Evolutionary conservation across 2,113 vertebrate genomes (phyloP).

Genomic region (Marcusenius ussheri): DNA sequence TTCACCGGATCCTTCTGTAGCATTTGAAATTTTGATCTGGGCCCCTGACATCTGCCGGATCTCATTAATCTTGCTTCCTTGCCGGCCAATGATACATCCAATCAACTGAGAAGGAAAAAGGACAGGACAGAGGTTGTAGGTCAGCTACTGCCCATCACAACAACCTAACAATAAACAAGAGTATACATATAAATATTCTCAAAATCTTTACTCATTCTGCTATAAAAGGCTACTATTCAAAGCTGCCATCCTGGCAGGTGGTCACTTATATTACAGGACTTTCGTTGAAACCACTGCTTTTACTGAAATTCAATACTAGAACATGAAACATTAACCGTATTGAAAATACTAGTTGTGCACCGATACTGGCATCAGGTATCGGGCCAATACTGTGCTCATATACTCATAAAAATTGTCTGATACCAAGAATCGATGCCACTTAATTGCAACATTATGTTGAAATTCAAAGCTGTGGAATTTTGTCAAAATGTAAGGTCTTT

Average conservation of each 20-base stretch:
- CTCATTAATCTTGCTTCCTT: constrained; percentile 96
- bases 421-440: too few species aligned
- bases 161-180: background rate
- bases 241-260: background rate
- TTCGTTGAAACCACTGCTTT: background rate
- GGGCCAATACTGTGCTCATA: too few species aligned
- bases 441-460: too few species aligned
- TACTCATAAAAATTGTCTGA: too few species aligned
- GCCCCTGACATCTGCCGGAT: constrained; percentile 93
- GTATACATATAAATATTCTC: background rate
- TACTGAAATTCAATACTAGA: background rate
- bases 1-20: constrained; percentile 82
- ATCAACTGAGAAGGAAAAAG: constrained; percentile 69
- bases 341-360: background rate
- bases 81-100: constrained; percentile 94
- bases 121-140: background rate
- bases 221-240: background rate
- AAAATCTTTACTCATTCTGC: background rate
- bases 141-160: background rate
- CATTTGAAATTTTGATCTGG: constrained; percentile 91
- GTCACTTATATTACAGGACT: background rate
- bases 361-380: too few species aligned
- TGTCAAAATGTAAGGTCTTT: too few species aligned
- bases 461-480: too few species aligned
- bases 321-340: background rate